Evolutionary conservation across 2,113 vertebrate species (phyloP), one percentile per base, ranked within the genome.

Genomic region (Lophotis ruficrista): DNA sequence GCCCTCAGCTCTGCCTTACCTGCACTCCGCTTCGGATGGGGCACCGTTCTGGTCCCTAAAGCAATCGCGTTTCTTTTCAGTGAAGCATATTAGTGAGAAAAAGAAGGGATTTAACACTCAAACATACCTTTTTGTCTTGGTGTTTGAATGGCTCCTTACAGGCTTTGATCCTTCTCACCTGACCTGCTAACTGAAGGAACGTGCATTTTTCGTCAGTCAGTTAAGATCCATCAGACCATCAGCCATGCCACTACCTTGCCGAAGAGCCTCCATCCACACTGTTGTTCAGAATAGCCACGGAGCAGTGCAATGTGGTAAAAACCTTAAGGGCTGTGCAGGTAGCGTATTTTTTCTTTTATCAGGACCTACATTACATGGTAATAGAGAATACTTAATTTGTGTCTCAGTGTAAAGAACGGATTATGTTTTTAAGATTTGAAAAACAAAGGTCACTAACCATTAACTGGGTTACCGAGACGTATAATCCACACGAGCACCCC

Each of bases 41-140:
- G 33, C 33, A 70, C 1, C 1, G 11, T 12, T 72, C 35, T 14
- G 35, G 10, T 56, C 38, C 27, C 75, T 56, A 16, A 38, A 80
- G 35, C 38, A 51, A 73, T 8, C 0, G 0, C 4, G 1, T 33
- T 83, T 60, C 41, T 62, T 57, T 35, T 72, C 48, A 53, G 41
- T 12, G 41, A 82, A 75, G n/a, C 7, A 7, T 8, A 13, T 11
- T 57, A 47, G 9, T 35, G 28, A 84, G 72, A 48, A 53, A 76
- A 71, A 48, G 27, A 53, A 70, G 51, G 64, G 58, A 50, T 76
- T 28, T 47, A 50, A 58, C n/a, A 51, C 0, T 1, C 51, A 70
- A 41, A 48, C 72, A 7, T 62, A 89, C 77, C 77, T 93, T 70
- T 54, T 50, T 16, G 12, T 24, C 47, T 75, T 9, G 28, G 47